Evolutionary conservation across 2,888 invertebrate species (phyloP).

Genomic region (Liopterus haemorrhoidalis): DNA sequence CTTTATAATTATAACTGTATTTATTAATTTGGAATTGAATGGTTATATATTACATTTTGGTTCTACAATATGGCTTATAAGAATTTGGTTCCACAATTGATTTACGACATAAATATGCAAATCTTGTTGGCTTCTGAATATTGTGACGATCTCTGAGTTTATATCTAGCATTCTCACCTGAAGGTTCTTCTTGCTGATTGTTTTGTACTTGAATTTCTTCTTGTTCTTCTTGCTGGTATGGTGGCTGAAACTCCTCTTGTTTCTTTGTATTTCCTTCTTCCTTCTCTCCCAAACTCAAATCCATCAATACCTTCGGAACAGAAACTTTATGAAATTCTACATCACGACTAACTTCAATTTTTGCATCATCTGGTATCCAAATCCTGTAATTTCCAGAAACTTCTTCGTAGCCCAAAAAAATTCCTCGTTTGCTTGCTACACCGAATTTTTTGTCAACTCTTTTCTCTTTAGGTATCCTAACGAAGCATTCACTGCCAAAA

Average conservation of each 20-base stretch:
- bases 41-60: no score
- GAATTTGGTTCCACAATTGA: slow-evolving; percentile 4
- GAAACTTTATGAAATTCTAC: slow-evolving; percentile 15
- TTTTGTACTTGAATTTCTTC: no score
- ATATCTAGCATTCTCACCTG: neutral
- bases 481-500: slow-evolving; percentile 1
- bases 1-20: no score
- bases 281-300: neutral
- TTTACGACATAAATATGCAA: slow-evolving; percentile 2
- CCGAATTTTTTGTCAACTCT: slow-evolving; percentile 14
- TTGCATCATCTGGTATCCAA: slow-evolving; percentile 6
- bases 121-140: neutral
- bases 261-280: neutral
- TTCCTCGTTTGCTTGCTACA: slow-evolving; percentile 5
- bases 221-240: no score
- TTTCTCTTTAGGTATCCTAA: no score
- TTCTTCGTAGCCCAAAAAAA: slow-evolving; percentile 22
- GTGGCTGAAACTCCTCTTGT: no score
- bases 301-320: neutral
- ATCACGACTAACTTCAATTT: slow-evolving; percentile 21
- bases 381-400: slow-evolving; percentile 20
- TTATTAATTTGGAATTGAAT: no score
- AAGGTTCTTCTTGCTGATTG: no score
- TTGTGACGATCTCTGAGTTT: neutral
- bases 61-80: no score